Evolutionary conservation across 2,113 vertebrate species (phyloP).

Genomic region (Dipodomys merriami): DNA sequence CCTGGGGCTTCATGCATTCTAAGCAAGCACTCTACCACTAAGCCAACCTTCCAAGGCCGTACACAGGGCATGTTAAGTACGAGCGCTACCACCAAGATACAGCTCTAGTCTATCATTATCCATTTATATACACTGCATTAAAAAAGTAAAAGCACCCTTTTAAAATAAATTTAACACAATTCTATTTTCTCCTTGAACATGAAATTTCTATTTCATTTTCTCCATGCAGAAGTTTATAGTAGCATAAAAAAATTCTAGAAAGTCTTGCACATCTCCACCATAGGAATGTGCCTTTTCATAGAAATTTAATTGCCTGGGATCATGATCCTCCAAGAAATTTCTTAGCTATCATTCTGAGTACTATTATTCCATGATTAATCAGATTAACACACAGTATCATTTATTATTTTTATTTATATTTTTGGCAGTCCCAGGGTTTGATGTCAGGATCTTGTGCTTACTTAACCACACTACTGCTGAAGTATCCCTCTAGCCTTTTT

Average conservation of each 20-base stretch:
- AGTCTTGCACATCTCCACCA: not conserved
- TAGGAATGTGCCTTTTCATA: not conserved
- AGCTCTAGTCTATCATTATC: too few relatives aligned
- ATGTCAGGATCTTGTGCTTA: too few relatives aligned
- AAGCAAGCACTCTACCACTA: too few relatives aligned
- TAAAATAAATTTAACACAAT: conserved; percentile 16
- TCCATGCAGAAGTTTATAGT: conserved; percentile 36
- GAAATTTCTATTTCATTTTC: conserved; percentile 15
- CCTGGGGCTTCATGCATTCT: too few relatives aligned
- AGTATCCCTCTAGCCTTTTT: not conserved
- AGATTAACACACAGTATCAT: not conserved
- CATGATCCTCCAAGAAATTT: not conserved
- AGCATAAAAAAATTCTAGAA: conserved; percentile 21
- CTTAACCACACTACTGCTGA: too few relatives aligned
- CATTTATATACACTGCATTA: too few relatives aligned
- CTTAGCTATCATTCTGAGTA: conserved; percentile 14
- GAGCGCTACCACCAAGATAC: too few relatives aligned
- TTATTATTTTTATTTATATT: not conserved
- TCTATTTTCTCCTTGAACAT: conserved; percentile 17
- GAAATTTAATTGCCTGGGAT: conserved; percentile 25
- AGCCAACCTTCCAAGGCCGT: too few relatives aligned
- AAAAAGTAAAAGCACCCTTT: not conserved
- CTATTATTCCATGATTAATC: not conserved
- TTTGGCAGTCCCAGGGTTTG: too few relatives aligned
- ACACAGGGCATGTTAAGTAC: too few relatives aligned